Evolutionary conservation across 2,888 invertebrate species (phyloP).

Genomic region (Drosophila crucigera): DNA sequence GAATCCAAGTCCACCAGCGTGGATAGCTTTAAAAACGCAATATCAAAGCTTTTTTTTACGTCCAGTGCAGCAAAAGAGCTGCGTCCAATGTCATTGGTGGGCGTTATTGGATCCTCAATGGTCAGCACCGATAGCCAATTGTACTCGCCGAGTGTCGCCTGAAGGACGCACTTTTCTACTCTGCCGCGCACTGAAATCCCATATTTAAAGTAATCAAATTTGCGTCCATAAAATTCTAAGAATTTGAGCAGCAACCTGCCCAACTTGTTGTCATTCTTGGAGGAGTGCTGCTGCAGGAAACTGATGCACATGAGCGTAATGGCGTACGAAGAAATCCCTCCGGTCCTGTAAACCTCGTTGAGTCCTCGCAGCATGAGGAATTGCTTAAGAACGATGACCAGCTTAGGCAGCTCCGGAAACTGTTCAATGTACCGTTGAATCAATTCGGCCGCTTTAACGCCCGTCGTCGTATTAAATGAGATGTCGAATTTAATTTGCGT

Average conservation of each 20-base stretch:
- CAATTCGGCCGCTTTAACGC: constrained; percentile 62
- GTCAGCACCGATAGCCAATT: constrained; percentile 62
- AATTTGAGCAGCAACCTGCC: constrained; percentile 63
- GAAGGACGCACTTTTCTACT: constrained; percentile 50
- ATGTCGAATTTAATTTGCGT: constrained; percentile 67
- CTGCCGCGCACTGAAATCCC: constrained; percentile 49
- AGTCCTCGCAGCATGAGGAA: constrained; percentile 53
- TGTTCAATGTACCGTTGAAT: constrained; percentile 49
- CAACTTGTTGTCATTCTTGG: constrained; percentile 38
- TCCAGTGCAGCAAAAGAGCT: constrained; percentile 58
- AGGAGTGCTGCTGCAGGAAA: constrained; percentile 53
- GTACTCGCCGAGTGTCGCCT: constrained; percentile 16
- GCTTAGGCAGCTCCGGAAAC: constrained; percentile 65
- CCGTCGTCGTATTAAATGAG: constrained; percentile 62
- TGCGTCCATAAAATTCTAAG: constrained; percentile 71
- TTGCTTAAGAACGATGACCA: constrained; percentile 68
- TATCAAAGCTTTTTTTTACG: constrained; percentile 56
- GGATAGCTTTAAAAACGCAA: constrained; percentile 57
- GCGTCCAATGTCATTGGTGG: constrained; percentile 68
- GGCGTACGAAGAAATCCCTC: constrained; percentile 70
- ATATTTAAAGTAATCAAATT: constrained; percentile 65
- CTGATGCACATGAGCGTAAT: constrained; percentile 68
- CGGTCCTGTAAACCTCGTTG: constrained; percentile 64
- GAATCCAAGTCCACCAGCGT: constrained; percentile 61
- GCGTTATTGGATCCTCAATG: constrained; percentile 72